A percentile compares a stretch with the other conserved stretches of the same genome.
phyloP scores from a whole-genome alignment of 1,140 invertebrate species.

The Pissodes strobi region DNA sequence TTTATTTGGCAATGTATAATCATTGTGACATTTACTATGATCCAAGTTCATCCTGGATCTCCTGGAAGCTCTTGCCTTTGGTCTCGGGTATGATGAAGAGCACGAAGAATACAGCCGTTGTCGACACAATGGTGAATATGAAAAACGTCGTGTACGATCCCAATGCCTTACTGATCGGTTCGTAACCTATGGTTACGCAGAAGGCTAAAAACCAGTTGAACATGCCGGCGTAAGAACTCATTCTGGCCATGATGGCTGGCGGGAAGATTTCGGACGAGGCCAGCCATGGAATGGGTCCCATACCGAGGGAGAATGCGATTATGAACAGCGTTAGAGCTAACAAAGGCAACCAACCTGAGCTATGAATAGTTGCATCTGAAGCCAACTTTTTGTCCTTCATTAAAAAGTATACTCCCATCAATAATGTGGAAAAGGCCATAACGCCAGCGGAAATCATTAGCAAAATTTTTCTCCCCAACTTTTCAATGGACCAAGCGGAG shows the following conservation, averaged over 20 bases:
- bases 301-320: conserved; percentile 76
- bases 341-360: conserved; percentile 69
- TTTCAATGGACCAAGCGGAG: conserved; percentile 68
- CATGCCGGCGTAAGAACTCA: conserved; percentile 72
- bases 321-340: conserved; percentile 76
- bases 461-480: conserved; percentile 69
- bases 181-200: conserved; percentile 77
- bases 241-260: conserved; percentile 75
- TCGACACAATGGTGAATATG: conserved; percentile 66
- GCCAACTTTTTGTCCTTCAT: conserved; percentile 56
- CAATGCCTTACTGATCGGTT: conserved; percentile 57
- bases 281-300: conserved; percentile 81
- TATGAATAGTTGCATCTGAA: conserved; percentile 31
- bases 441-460: conserved; percentile 67
- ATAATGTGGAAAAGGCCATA: conserved; percentile 69
- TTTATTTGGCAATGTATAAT: too few species aligned
- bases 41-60: too few species aligned
- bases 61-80: conserved; percentile 73
- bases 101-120: conserved; percentile 67
- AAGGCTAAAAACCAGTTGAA: conserved; percentile 84
- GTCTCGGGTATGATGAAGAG: conserved; percentile 73
- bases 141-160: conserved; percentile 65
- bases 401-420: conserved; percentile 68
- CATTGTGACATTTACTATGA: too few species aligned
- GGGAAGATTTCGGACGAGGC: conserved; percentile 78